Evolutionary conservation across 2,888 invertebrate species (phyloP).

Genomic region (Caenorhabditis wallacei): DNA sequence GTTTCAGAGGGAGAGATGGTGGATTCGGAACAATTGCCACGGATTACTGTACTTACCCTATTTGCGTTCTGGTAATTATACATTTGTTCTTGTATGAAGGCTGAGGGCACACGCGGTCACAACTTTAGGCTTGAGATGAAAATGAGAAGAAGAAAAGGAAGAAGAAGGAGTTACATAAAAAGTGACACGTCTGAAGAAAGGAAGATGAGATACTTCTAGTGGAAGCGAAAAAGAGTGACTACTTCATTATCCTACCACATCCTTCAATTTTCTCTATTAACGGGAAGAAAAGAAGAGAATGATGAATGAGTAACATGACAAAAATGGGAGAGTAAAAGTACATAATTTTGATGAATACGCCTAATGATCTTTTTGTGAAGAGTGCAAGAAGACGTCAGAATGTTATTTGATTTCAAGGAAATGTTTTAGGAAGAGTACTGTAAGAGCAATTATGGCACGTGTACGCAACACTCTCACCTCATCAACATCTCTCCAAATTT

Average conservation of each 20-base stretch:
- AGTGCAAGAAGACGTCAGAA: background rate
- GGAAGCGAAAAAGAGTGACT: slow-evolving; percentile 18
- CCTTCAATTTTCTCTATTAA: slow-evolving; percentile 25
- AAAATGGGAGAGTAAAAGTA: background rate
- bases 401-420: background rate
- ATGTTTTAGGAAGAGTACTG: background rate
- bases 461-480: slow-evolving; percentile 48
- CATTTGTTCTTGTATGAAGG: slow-evolving; percentile 36
- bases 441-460: slow-evolving; percentile 33
- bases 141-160: slow-evolving; percentile 15
- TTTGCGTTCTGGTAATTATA: slow-evolving; percentile 56
- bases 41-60: slow-evolving; percentile 57
- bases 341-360: slow-evolving; percentile 31
- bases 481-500: slow-evolving; percentile 21
- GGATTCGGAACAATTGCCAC: slow-evolving; percentile 39
- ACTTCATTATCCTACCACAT: slow-evolving; percentile 53
- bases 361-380: background rate
- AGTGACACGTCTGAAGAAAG: slow-evolving; percentile 43
- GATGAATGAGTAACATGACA: background rate
- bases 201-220: slow-evolving; percentile 56
- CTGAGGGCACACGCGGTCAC: slow-evolving; percentile 24
- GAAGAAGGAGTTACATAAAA: slow-evolving; percentile 41
- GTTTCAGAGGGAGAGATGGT: slow-evolving; percentile 36
- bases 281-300: slow-evolving; percentile 5
- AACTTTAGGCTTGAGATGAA: slow-evolving; percentile 16